phyloP scores from a whole-genome alignment of 1,140 invertebrate species.

The Thereuonema tuberculata region DNA sequence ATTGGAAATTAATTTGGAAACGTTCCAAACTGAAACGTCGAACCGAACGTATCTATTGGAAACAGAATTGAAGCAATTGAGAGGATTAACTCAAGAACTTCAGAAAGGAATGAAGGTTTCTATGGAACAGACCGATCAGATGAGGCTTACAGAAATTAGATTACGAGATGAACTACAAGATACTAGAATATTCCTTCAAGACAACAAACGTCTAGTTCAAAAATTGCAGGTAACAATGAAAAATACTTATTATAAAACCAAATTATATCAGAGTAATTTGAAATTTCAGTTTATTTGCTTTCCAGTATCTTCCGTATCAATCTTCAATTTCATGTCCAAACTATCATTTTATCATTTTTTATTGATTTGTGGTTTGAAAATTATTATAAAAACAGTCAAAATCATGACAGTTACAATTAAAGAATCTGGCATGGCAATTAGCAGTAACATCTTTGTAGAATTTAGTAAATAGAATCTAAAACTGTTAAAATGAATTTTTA shows the following conservation, averaged over 20 bases:
- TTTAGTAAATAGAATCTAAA: too few species aligned
- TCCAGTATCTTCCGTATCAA: background rate
- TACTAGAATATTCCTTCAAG: conserved; percentile 20
- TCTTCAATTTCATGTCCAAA: background rate
- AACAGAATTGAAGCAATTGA: conserved; percentile 41
- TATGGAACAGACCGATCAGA: conserved; percentile 39
- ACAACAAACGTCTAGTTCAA: background rate
- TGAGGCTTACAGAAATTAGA: background rate
- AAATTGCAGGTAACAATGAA: conserved; percentile 1
- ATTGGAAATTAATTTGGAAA: conserved; percentile 17
- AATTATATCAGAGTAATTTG: background rate
- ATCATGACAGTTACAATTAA: background rate
- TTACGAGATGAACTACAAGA: conserved; percentile 22
- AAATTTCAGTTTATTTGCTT: background rate
- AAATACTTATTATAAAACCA: background rate
- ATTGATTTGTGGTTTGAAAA: background rate
- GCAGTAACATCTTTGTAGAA: too few species aligned
- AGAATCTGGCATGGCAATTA: too few species aligned
- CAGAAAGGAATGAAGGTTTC: conserved; percentile 40
- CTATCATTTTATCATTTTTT: background rate
- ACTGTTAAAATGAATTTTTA: too few species aligned
- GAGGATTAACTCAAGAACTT: conserved; percentile 43
- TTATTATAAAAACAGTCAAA: background rate
- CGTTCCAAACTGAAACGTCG: conserved; percentile 8
- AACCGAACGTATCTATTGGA: conserved; percentile 28